Evolutionary conservation across 2,888 invertebrate species (phyloP), one percentile per base, ranked within the genome.

Genomic region (Dascillus cervinus): DNA sequence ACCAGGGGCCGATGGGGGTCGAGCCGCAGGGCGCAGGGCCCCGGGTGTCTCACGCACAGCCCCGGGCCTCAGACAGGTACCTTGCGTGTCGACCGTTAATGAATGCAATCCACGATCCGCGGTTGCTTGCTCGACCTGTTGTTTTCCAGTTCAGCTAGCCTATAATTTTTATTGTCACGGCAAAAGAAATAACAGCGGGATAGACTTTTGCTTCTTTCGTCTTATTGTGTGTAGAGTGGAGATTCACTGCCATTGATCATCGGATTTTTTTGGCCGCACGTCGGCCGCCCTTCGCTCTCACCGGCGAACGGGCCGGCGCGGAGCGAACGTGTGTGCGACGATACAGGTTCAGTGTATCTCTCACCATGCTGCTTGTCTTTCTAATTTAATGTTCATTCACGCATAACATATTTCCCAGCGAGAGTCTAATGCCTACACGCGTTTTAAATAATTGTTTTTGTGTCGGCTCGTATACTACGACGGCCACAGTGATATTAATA

Each of bases 121-220:
- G 51, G 54, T 55, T 52, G 59, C 56, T 55, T 53, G 58, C 58
- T 58, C 58, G 67, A 68, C 70, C 70, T 67, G 71, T 71, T 71
- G 71, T 71, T 71, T 70, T 71, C 70, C 69, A 70, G 67, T 67
- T 66, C 68, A 69, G 68, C 69, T 69, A 69, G 70, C 66, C 71
- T 70, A 71, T 71, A 71, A 71, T 71, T 71, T 71, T 71, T 71
- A 71, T 71, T 71, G 71, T 71, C 71, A 71, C 70, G 69, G 65
- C 53, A 54, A 63, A n/a, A 66, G 67, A 64, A 66, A 65, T 68
- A 68, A 67, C 69, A 65, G 67, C 63, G 65, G 68, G 69, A 68
- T 66, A 66, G 66, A 65, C 43, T 55, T 52, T 53, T 50, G 50
- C 54, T 47, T 44, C 44, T 51, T 53, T 52, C 53, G 46, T 54